Evolutionary conservation across 2,797 vertebrate genomes (phyloP), one percentile per base, ranked within the genome.

Genomic region (Florisuga fusca): DNA sequence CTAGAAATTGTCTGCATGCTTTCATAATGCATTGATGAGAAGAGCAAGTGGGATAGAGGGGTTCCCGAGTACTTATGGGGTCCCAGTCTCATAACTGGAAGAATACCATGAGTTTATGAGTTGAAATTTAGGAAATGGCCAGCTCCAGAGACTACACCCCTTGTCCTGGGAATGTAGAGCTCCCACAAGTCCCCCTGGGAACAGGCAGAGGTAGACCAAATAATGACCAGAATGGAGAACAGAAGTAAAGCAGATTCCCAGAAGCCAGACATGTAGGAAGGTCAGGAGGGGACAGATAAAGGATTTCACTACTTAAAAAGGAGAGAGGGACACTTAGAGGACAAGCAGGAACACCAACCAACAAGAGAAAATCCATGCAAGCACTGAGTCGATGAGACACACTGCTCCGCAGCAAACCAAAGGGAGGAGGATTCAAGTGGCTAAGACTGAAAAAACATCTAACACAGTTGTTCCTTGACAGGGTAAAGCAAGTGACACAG

Each of bases 241-340:
- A 87, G 89, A 89, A 90, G 67, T 63, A 89, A 79, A 94, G 88
- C 78, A 71, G 36, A 20, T 71, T 67, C 61, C 41, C 71, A 87
- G 88, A 57, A 95, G 34, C 78, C 86, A 91, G 77, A 94, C 58
- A 1, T 53, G 48, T 54, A 85, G 46, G n/a, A 46, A 96, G 93
- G 84, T 95, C 94, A 93, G 75, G 55, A 94, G 81, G 68, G 90
- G 93, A 92, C 61, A 83, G 84, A 91, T 87, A 93, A 89, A 95
- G 92, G 89, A 95, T 93, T 91, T 95, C 55, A 48, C 46, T 85
- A 48, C 89, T 96, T 94, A 91, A 89, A 94, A 93, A 62, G 29
- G 41, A 54, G 72, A 77, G 64, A 90, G 80, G 87, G 17, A 89
- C 12, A 15, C n/a, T 61, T 43, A 54, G 84, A 93, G 72, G 87